Percentiles rank a stretch among this genome's conserved stretches.
Evolutionary conservation across 2,888 invertebrate genomes (phyloP).

Genomic region (Erebia ligea): DNA sequence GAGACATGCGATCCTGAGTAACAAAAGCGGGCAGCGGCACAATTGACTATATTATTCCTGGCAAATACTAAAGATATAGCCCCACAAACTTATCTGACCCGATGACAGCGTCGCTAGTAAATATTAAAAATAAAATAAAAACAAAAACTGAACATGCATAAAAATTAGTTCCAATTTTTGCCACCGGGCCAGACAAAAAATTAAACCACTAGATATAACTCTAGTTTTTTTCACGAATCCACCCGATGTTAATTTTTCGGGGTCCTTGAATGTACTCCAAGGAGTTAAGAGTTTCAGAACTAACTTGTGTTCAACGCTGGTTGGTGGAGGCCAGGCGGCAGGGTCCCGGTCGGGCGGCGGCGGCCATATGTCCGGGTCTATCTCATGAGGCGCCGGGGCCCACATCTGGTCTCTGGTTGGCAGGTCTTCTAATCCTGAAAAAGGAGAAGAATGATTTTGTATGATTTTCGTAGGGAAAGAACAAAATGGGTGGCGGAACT

Average conservation of each 20-base stretch:
- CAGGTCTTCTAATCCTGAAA: constrained; percentile 75
- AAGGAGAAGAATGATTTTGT: constrained; percentile 9
- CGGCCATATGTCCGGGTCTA: constrained; percentile 92
- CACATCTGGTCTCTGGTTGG: constrained; percentile 76
- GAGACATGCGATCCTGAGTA: constrained; percentile 15
- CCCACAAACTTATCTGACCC: no score
- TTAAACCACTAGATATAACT: no score
- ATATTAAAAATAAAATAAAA: no score
- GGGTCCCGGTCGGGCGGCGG: constrained; percentile 87
- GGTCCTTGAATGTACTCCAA: no score
- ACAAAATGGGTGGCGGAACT: background rate
- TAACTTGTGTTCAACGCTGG: constrained; percentile 89
- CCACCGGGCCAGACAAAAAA: no score
- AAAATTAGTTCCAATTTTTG: no score
- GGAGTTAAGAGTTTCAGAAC: constrained; percentile 36
- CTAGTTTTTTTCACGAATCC: no score
- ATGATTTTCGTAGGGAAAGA: background rate
- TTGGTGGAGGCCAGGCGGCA: constrained; percentile 94
- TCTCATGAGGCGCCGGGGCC: constrained; percentile 77
- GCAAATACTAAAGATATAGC: no score
- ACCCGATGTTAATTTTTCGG: no score
- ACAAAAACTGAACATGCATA: no score
- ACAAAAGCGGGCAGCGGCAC: background rate
- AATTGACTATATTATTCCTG: background rate
- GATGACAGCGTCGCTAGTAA: no score